Evolutionary conservation across 2,888 invertebrate genomes (phyloP).

Genomic region (Leucoma salicis): DNA sequence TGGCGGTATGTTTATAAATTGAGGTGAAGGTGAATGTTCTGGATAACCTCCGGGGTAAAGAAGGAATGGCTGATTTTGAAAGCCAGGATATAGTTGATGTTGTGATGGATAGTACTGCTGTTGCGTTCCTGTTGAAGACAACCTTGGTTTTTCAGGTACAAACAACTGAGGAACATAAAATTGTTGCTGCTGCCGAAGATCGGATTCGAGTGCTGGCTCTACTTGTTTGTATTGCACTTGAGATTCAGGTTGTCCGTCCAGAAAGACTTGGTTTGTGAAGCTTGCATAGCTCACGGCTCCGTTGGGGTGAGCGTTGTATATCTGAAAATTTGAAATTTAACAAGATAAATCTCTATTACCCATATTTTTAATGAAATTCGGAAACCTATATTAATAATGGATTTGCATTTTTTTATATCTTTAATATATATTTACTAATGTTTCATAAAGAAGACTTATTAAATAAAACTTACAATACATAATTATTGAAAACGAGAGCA

Average conservation of each 20-base stretch:
- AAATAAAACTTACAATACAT: too few species aligned
- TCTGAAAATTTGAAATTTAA: too few species aligned
- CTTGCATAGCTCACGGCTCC: slow-evolving; percentile 64
- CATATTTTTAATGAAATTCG: too few species aligned
- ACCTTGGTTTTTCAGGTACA: background rate
- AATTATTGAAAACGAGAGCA: too few species aligned
- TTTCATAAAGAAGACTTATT: too few species aligned
- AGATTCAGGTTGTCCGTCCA: background rate
- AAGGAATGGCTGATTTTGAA: background rate
- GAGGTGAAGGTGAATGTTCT: background rate
- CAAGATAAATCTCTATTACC: too few species aligned
- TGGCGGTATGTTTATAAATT: background rate
- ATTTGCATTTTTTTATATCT: too few species aligned
- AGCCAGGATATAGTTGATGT: slow-evolving; percentile 3
- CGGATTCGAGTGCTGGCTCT: background rate
- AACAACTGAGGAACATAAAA: slow-evolving; percentile 1
- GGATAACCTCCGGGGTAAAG: background rate
- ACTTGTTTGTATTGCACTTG: background rate
- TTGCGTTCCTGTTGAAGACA: background rate
- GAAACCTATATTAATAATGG: too few species aligned
- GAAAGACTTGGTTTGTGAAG: slow-evolving; percentile 46
- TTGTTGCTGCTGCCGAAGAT: background rate
- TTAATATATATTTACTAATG: too few species aligned
- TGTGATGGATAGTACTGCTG: background rate
- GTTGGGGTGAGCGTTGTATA: slow-evolving; percentile 44